phyloP scores from a whole-genome alignment of 2,888 invertebrate genomes.

The Acleris emargana region DNA sequence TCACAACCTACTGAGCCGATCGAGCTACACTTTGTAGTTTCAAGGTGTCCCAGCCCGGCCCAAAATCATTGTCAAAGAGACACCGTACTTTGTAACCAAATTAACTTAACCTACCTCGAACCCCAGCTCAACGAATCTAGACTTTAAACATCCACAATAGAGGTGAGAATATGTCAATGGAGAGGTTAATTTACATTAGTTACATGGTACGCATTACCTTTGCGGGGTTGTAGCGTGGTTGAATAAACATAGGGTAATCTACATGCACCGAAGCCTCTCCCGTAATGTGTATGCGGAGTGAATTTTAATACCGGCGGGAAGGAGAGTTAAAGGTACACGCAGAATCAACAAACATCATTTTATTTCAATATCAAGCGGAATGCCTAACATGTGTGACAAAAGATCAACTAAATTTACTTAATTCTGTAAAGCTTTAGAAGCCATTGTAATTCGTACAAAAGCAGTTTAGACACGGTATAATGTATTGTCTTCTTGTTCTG shows the following conservation, averaged over 20 bases:
- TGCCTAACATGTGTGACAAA: background rate
- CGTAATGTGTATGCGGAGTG: conserved; percentile 76
- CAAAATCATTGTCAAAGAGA: conserved; percentile 78
- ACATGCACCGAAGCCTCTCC: conserved; percentile 80
- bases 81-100: conserved; percentile 63
- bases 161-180: conserved; percentile 44
- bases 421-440: background rate
- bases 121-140: conserved; percentile 44
- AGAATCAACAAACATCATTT: conserved; percentile 40
- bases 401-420: background rate
- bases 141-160: conserved; percentile 49
- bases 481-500: conserved; percentile 4
- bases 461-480: conserved; percentile 6
- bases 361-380: background rate
- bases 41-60: conserved; percentile 59
- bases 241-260: conserved; percentile 80
- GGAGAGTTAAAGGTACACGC: conserved; percentile 58
- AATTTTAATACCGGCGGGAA: conserved; percentile 74
- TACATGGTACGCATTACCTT: conserved; percentile 63
- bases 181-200: conserved; percentile 48
- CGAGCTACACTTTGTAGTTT: conserved; percentile 58
- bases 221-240: conserved; percentile 75
- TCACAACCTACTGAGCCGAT: conserved; percentile 50
- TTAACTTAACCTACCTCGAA: conserved; percentile 56
- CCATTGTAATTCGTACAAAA: conserved; percentile 7